Base-by-base conservation (phyloP, 2,113 vertebrate species). In the Megaceryle maxima region DNA sequence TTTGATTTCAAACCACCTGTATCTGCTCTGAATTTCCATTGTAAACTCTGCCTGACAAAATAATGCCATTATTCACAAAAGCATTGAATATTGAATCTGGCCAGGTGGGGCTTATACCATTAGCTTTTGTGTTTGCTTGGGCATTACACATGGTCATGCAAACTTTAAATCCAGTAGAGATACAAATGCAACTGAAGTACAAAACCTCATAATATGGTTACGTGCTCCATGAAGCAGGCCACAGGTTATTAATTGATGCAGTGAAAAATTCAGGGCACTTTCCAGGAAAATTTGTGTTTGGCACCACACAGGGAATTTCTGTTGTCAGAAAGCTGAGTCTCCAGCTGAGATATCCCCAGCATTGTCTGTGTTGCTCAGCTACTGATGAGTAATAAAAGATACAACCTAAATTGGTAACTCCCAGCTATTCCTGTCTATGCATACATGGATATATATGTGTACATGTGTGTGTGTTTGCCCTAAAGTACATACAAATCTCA, bases 1-100 rank as follows among this genome's bases (percentile, higher is more conserved):
- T 92, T 81, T 92, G 78, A 55, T 74, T 92, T 83, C 94, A 90
- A 92, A 87, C 73, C 87, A 83, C 78, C 87, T 87, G 87, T 90
- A 90, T 67, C 83, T 83, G 73, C 62, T 87, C 73, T 90, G 68
- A 75, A 79, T 92, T 95, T 59, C 87, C 87, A 90, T 66, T 90
- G 83, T 90, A 87, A 75, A 79, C 73, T 64, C 83, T 66, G 62
- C 72, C 50, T 75, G 56, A 43, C 90, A 95, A 73, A 87, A 43
- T 75, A 70, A 90, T 28, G 68, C 73, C 56, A 48, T 80, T 92
- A 95, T 87, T 83, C 78, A 37, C 62, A 60, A 57, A 44, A 41
- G 26, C 83, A 80, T 44, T 83, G 83, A 87, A 83, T 83, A 92
- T 12, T 75, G 48, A 77, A 74, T 75, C 77, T 79, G 77, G 56